Percentiles rank a stretch among this genome's conserved stretches.
Conservation (phyloP, 2,113 vertebrate genomes). For the Pedetes capensis region DNA sequence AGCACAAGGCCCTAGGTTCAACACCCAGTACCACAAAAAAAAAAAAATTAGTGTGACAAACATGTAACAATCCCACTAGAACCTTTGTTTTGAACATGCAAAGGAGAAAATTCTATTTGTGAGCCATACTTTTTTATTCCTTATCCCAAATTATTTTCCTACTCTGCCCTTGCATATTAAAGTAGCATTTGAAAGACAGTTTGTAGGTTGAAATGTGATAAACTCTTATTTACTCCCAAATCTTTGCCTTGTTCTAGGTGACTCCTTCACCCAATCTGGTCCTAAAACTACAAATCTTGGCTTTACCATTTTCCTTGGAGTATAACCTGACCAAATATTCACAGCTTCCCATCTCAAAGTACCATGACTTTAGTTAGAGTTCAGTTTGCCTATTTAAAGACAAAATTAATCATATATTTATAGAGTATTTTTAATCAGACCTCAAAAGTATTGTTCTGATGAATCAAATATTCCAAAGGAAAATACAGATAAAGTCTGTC, state of each 20-base stretch:
- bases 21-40: no score
- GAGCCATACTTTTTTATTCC: not conserved
- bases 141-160: not conserved
- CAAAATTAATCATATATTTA: conserved; percentile 53
- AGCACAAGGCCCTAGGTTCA: no score
- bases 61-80: not conserved
- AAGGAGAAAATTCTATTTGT: not conserved
- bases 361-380: not conserved
- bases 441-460: conserved; percentile 29
- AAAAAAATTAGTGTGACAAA: no score
- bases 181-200: not conserved
- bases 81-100: not conserved
- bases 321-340: not conserved
- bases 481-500: not conserved
- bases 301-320: not conserved
- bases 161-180: not conserved
- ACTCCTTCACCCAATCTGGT: not conserved
- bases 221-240: not conserved
- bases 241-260: not conserved
- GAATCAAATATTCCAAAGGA: conserved; percentile 9
- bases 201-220: not conserved
- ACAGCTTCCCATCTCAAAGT: not conserved
- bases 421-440: conserved; percentile 13
- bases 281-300: not conserved
- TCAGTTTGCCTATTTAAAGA: not conserved